These are phyloP conservation scores for Aphelinus atriplicis DNA, from an alignment of 1,140 invertebrate species.

Conservation along the genomic window DNA sequence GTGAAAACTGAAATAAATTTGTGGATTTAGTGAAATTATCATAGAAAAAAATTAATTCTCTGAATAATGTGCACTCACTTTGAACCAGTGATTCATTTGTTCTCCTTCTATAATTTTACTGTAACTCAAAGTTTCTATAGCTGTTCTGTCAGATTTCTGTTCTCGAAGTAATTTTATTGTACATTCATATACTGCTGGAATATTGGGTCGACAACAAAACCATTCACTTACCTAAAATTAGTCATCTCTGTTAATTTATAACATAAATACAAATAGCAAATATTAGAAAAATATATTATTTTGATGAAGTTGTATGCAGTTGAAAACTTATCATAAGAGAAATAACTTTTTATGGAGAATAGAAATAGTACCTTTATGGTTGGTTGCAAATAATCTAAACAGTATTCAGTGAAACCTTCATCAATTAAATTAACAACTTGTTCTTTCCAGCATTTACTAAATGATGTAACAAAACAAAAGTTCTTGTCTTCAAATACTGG, in stretches of 20 bases:
- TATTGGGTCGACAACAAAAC: slow-evolving; percentile 57
- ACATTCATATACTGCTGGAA: slow-evolving; percentile 54
- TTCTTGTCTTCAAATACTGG: slow-evolving; percentile 51
- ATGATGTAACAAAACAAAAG: slow-evolving; percentile 65
- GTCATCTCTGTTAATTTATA: slow-evolving; percentile 6
- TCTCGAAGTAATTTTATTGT: slow-evolving; percentile 43
- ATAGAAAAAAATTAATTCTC: no score
- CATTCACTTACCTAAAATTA: slow-evolving; percentile 56
- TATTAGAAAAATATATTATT: background rate
- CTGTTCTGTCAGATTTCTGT: slow-evolving; percentile 34
- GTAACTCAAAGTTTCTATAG: slow-evolving; percentile 49
- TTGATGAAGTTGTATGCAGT: background rate
- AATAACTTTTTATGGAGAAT: background rate
- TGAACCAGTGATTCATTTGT: slow-evolving; percentile 56
- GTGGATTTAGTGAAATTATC: slow-evolving; percentile 4
- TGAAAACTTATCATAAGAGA: background rate
- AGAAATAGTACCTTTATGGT: slow-evolving; percentile 52
- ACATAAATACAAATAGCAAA: slow-evolving; percentile 12
- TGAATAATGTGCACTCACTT: slow-evolving; percentile 45
- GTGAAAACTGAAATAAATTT: slow-evolving; percentile 45
- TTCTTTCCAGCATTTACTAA: slow-evolving; percentile 52
- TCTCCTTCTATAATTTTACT: slow-evolving; percentile 46
- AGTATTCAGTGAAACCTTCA: slow-evolving; percentile 54
- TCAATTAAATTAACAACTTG: slow-evolving; percentile 58
- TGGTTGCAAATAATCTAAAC: slow-evolving; percentile 60